Conservation (phyloP, 2,113 vertebrate genomes). For the Procavia capensis region DNA sequence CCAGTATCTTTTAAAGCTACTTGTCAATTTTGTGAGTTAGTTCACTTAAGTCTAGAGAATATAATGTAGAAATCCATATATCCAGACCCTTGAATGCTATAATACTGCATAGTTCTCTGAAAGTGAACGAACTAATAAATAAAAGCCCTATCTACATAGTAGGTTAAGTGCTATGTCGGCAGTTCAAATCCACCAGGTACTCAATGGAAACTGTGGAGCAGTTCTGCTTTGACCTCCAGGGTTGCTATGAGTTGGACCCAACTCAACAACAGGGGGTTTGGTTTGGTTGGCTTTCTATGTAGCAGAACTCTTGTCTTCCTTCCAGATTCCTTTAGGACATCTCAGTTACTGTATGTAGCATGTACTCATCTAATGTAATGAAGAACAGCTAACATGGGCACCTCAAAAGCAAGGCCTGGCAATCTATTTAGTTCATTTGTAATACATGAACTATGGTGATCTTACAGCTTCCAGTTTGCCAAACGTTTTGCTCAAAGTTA, state of each 20-base stretch:
- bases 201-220: too few species aligned
- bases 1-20: not conserved
- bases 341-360: not conserved
- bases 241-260: too few species aligned
- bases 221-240: too few species aligned
- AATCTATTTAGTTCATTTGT: not conserved
- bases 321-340: not conserved
- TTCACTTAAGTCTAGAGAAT: not conserved
- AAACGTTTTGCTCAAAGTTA: constrained; percentile 5
- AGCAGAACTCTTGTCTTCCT: not conserved
- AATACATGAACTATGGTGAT: not conserved
- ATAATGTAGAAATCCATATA: not conserved
- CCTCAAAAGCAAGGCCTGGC: too few species aligned
- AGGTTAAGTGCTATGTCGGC: too few species aligned
- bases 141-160: too few species aligned
- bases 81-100: not conserved
- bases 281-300: not conserved
- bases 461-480: not conserved
- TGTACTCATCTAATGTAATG: not conserved
- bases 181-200: too few species aligned
- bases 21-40: not conserved
- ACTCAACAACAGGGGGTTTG: too few species aligned
- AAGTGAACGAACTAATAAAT: not conserved
- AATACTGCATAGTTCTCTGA: not conserved
- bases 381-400: not conserved